Base-by-base conservation (phyloP, 2,797 vertebrate genomes). In the Cyprinella venusta region DNA sequence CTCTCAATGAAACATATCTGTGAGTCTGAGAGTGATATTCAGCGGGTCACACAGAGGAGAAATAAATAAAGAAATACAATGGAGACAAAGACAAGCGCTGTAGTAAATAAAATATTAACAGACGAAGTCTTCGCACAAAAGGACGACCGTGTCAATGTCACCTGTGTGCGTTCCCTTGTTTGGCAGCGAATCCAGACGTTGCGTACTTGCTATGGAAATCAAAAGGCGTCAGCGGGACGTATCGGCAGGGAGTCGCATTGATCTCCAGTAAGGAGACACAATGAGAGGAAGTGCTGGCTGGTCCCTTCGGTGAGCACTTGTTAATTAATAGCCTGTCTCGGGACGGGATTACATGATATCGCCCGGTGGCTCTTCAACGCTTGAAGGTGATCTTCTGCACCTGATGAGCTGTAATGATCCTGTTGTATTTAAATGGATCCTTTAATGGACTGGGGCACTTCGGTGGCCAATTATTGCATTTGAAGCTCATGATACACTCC, bases 291-390 rank as follows among this genome's bases (percentile, higher is more conserved):
- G 80, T 86, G 74, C 86, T 90, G 75, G 82, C 86, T 56, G 82
- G 84, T 88, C 80, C 88, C 87, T 91, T 88, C 87, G 87, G 79
- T 84, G 69, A 90, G 87, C 86, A 92, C 85, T 90, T 92, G 92
- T 93, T 94, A 94, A 94, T 94, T 93, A 94, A 93, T 91, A 90
- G 92, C 86, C 87, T 90, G 89, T 91, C 91, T 88, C 87, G 64
- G 81, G 81, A 86, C 85, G 87, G 90, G 88, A 89, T 85, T 85
- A 85, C 91, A 89, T 91, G 88, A 91, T 91, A 88, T 89, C 87
- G 86, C 88, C 87, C 81, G 78, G 54, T 8, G 64, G 85, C 85
- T 88, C 85, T 88, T 86, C 83, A 89, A 76, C 56, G 82, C 80
- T 76, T 89, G 87, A 91, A 87, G 90, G 90, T 80, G 81, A 88